Evolutionary conservation across 2,888 invertebrate genomes (phyloP).

Genomic region (Amphipoea oculea): DNA sequence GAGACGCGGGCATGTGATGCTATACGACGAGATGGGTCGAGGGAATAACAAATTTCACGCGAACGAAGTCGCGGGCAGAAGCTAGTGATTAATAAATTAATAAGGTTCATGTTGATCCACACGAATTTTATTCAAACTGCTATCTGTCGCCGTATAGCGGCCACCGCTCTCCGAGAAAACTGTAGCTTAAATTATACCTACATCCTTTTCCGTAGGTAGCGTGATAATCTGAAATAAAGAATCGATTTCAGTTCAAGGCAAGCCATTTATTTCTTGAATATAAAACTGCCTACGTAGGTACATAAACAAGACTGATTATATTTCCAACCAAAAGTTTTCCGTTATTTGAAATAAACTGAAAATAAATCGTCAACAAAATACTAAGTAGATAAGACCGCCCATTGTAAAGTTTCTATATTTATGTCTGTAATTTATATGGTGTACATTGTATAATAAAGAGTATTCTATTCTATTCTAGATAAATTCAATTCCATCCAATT

Average conservation of each 20-base stretch:
- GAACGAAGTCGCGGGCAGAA: no score
- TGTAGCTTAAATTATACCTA: neutral
- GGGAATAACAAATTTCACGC: no score
- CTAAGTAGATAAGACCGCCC: no score
- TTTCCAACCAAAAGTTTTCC: constrained; percentile 1
- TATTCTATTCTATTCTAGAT: no score
- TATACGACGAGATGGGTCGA: no score
- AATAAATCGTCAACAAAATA: neutral
- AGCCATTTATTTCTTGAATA: constrained; percentile 1
- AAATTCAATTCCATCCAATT: neutral
- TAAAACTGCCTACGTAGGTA: neutral
- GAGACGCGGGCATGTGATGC: no score
- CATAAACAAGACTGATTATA: neutral
- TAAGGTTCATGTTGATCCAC: neutral
- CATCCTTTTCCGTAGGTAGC: neutral
- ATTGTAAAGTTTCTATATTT: no score
- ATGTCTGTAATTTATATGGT: no score
- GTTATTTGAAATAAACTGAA: neutral
- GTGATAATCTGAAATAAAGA: neutral
- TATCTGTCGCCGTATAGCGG: no score
- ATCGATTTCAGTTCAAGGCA: neutral
- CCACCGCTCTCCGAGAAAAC: neutral
- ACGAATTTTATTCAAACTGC: neutral
- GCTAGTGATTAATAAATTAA: no score
- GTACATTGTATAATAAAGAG: no score